Evolutionary conservation across 2,888 invertebrate species (phyloP).

Genomic region (Nomada fucata): DNA sequence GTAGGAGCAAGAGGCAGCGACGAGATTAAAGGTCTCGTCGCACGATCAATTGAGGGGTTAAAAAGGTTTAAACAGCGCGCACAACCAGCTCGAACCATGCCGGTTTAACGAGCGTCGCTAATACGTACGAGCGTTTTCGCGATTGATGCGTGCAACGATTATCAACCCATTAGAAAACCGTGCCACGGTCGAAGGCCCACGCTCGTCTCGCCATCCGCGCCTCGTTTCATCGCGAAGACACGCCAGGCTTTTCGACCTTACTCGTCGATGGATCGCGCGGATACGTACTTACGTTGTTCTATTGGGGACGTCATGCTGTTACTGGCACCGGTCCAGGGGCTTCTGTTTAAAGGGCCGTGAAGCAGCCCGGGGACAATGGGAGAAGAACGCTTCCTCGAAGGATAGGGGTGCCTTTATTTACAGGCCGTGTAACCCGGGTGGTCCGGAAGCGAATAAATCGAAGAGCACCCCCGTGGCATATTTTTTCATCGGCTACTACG

Average conservation of each 20-base stretch:
- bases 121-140: slow-evolving; percentile 49
- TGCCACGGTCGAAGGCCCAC: slow-evolving; percentile 51
- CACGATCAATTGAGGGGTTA: slow-evolving; percentile 73
- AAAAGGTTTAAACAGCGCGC: slow-evolving; percentile 66
- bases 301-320: slow-evolving; percentile 8
- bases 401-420: slow-evolving; percentile 60
- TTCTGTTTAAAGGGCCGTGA: slow-evolving; percentile 28
- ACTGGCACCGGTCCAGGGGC: slow-evolving; percentile 36
- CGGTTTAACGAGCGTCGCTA: slow-evolving; percentile 51
- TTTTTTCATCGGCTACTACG: background rate
- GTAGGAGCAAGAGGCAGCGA: slow-evolving; percentile 43
- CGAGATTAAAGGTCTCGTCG: slow-evolving; percentile 68
- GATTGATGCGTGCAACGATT: slow-evolving; percentile 54
- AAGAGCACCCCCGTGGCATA: slow-evolving; percentile 5
- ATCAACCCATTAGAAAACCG: slow-evolving; percentile 46
- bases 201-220: slow-evolving; percentile 37
- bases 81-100: slow-evolving; percentile 24
- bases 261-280: slow-evolving; percentile 5
- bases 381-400: slow-evolving; percentile 47
- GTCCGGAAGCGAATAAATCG: slow-evolving; percentile 52
- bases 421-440: slow-evolving; percentile 39
- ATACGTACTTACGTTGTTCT: background rate
- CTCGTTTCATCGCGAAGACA: slow-evolving; percentile 16
- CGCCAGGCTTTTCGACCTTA: slow-evolving; percentile 4
- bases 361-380: background rate